phyloP scores from a whole-genome alignment of 2,888 invertebrate genomes.

The Leptopterna dolabrata region DNA sequence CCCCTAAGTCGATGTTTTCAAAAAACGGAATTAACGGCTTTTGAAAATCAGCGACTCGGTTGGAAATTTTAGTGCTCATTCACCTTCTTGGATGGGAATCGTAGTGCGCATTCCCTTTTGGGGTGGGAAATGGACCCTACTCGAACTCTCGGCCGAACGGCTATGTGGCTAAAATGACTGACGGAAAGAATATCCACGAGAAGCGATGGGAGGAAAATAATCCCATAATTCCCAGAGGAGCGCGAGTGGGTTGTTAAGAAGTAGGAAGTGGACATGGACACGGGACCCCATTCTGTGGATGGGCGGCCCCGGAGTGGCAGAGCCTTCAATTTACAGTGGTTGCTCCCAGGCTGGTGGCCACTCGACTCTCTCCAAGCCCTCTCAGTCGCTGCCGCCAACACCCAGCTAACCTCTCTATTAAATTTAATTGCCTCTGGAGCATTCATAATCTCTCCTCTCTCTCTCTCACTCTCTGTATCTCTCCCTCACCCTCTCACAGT shows the following conservation, averaged over 20 bases:
- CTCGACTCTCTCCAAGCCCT: conserved; percentile 31
- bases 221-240: background rate
- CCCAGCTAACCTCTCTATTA: conserved; percentile 43
- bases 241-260: background rate
- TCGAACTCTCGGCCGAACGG: too few relatives aligned
- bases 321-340: conserved; percentile 30
- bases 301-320: background rate
- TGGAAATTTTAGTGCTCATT: too few relatives aligned
- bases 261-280: conserved; percentile 25
- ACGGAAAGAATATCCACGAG: background rate
- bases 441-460: conserved; percentile 25
- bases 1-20: too few relatives aligned
- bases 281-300: background rate
- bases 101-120: too few relatives aligned
- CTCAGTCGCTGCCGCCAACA: background rate
- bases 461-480: too few relatives aligned
- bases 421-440: conserved; percentile 45
- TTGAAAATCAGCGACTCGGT: too few relatives aligned
- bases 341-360: background rate
- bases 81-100: too few relatives aligned
- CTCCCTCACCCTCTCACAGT: background rate
- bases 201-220: background rate
- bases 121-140: too few relatives aligned
- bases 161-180: too few relatives aligned
- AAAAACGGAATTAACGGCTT: too few relatives aligned